phyloP scores from a whole-genome alignment of 1,140 invertebrate genomes.

The Harpegnathos saltator region DNA sequence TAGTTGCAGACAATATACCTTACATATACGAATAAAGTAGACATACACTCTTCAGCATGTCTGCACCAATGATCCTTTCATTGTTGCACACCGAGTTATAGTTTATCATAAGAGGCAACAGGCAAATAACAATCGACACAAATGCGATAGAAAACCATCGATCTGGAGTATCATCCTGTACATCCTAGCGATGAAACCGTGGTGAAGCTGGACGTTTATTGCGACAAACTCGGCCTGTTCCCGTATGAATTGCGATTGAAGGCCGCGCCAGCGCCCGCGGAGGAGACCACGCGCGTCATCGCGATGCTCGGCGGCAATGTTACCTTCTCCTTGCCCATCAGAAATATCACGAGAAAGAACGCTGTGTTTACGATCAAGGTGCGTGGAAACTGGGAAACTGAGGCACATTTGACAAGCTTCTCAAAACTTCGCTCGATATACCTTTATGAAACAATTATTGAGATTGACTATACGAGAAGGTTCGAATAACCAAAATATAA shows the following conservation, averaged over 20 bases:
- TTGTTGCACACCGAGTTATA: no score
- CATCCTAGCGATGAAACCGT: slow-evolving; percentile 39
- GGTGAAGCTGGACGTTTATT: slow-evolving; percentile 53
- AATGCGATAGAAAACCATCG: slow-evolving; percentile 64
- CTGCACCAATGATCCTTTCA: no score
- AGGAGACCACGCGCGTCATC: slow-evolving; percentile 83
- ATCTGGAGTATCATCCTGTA: slow-evolving; percentile 70
- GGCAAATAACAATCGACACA: background rate
- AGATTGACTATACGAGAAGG: no score
- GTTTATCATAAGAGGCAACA: background rate
- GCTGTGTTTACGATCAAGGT: slow-evolving; percentile 68
- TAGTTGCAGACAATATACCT: no score
- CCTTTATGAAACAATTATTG: no score
- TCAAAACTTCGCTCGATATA: no score
- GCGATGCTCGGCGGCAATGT: slow-evolving; percentile 61
- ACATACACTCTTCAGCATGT: background rate
- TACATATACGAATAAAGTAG: background rate
- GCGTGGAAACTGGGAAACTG: no score
- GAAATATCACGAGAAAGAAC: slow-evolving; percentile 58
- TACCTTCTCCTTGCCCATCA: slow-evolving; percentile 63
- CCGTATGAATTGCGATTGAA: slow-evolving; percentile 74
- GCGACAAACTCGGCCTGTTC: slow-evolving; percentile 65
- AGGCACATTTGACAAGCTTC: no score
- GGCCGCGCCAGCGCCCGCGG: slow-evolving; percentile 79
- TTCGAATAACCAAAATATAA: no score